Base-by-base conservation (phyloP, 2,797 vertebrate species). In the Chanos chanos region DNA sequence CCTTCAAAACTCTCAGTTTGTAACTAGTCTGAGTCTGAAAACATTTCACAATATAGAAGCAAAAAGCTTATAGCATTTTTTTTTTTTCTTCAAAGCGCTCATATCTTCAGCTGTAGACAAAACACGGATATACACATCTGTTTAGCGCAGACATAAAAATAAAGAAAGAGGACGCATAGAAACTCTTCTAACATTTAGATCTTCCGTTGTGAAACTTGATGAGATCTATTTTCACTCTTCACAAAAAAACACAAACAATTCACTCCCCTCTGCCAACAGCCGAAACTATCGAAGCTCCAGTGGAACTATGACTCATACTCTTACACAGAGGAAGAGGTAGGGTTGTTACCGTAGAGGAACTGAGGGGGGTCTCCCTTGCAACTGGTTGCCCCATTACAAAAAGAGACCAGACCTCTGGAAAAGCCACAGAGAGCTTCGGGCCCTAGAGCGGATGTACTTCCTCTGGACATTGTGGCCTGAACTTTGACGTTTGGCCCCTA, bases 371-470 rank as follows among this genome's bases (percentile, higher is more conserved):
- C 50, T 70, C 65, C 64, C 54, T 16, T 53, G 67, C 60, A 64
- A 68, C 68, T 44, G 64, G 64, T 61, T 70, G 64, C 56, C 27
- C 64, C 54, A 71, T 74, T 71, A 74, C n/a, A n/a, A n/a, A n/a
- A n/a, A n/a, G n/a, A n/a, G 68, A 64, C 52, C 37, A 4, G 30
- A 55, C 52, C 56, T 70, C 50, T 66, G 71, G 53, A 44, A 37
- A 54, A 64, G 43, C 59, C n/a, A n/a, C n/a, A n/a, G 40, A 49
- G 34, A 25, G 36, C 52, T 36, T 58, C 18, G 22, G 50, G 55
- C 45, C 60, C 51, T 49, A 12, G 28, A 70, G 56, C 64, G 72
- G 72, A 74, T 74, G 47, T 51, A 64, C 31, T 74, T 74, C 72
- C 72, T 74, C 68, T 53, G 64, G 52, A 52, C 39, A 52, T 59